Percentiles rank a stretch among this genome's conserved stretches.
These are phyloP conservation scores for Chaenocephalus aceratus DNA, from an alignment of 2,113 vertebrate species.

Conservation along the genomic window DNA sequence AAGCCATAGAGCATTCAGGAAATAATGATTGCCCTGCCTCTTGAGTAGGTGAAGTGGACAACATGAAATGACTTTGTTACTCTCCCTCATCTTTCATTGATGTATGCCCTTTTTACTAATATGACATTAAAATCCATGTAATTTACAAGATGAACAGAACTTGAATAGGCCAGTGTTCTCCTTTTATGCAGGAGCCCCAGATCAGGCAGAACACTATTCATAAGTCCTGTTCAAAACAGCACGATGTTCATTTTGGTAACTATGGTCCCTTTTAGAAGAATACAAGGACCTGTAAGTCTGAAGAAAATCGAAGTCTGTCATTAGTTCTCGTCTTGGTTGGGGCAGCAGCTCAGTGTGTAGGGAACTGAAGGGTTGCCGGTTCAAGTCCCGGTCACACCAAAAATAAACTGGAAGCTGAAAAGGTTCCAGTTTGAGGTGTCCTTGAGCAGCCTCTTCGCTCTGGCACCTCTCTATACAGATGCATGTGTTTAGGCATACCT, in stretches of 20 bases:
- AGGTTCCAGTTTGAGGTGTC: background rate
- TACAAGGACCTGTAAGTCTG: background rate
- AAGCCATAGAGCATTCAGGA: slow-evolving; percentile 64
- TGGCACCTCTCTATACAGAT: too few species aligned
- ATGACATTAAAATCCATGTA: background rate
- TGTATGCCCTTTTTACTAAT: background rate
- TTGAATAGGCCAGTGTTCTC: background rate
- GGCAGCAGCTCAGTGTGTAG: too few species aligned
- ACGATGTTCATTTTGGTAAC: too few species aligned
- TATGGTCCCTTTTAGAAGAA: too few species aligned
- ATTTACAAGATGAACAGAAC: background rate
- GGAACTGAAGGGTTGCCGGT: too few species aligned
- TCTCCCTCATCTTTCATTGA: slow-evolving; percentile 37
- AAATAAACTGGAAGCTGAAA: too few species aligned
- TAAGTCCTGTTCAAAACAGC: too few species aligned
- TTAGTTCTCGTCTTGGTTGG: too few species aligned
- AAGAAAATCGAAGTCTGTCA: background rate
- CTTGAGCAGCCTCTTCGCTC: too few species aligned
- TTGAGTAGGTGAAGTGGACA: slow-evolving; percentile 64
- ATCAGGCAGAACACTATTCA: slow-evolving; percentile 80
- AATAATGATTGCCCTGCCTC: slow-evolving; percentile 66
- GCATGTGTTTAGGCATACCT: too few species aligned
- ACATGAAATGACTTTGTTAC: slow-evolving; percentile 61
- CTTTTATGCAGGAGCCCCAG: slow-evolving; percentile 84
- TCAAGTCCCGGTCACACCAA: background rate